These are phyloP conservation scores for Streblospio benedicti DNA, from an alignment of 1,140 invertebrate genomes.

Conservation along the genomic window DNA sequence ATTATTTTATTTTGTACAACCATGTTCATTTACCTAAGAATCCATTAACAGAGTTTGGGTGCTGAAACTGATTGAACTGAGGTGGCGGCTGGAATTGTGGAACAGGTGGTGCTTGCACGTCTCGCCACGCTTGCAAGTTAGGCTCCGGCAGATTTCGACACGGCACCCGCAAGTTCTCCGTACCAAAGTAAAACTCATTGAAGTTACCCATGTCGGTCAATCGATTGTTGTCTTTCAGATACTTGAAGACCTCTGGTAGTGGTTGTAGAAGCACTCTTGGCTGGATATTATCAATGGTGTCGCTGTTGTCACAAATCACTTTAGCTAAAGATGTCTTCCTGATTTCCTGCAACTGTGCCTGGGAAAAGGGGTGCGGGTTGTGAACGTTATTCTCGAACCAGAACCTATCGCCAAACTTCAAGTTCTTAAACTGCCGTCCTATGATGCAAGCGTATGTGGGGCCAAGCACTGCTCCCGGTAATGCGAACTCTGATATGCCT, in stretches of 20 bases:
- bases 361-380: constrained; percentile 20
- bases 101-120: no score
- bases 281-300: constrained; percentile 58
- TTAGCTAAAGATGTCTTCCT: constrained; percentile 61
- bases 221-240: not conserved
- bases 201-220: no score
- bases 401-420: constrained; percentile 46
- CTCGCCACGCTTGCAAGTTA: constrained; percentile 2
- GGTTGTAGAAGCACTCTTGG: constrained; percentile 51
- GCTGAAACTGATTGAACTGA: no score
- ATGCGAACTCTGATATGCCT: constrained; percentile 65
- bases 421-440: constrained; percentile 55
- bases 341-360: constrained; percentile 62
- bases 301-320: constrained; percentile 70
- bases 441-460: constrained; percentile 73
- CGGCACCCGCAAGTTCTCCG: constrained; percentile 7
- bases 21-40: no score
- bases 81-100: no score
- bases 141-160: not conserved
- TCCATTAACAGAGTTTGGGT: no score
- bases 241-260: not conserved
- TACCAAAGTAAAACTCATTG: not conserved
- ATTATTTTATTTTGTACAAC: no score
- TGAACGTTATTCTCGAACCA: constrained; percentile 67
- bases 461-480: constrained; percentile 67